These are phyloP conservation scores for Daboia siamensis DNA, from an alignment of 2,113 vertebrate genomes.

Conservation along the genomic window DNA sequence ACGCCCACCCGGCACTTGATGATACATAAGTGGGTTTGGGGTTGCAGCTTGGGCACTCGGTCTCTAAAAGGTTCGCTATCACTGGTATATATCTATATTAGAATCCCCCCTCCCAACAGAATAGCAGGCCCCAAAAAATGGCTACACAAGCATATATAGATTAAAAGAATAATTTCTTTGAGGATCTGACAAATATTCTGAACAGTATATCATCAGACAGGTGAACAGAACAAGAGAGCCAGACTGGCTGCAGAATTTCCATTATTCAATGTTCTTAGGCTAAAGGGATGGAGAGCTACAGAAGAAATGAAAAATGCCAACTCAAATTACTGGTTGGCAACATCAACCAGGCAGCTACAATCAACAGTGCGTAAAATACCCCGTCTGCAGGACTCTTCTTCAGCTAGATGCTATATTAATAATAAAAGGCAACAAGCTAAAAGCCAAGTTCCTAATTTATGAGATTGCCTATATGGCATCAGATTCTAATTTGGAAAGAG, in stretches of 20 bases:
- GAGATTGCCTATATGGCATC: not conserved
- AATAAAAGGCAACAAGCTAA: not conserved
- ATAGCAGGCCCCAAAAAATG: no score
- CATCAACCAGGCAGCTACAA: not conserved
- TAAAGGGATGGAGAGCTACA: not conserved
- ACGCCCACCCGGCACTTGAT: no score
- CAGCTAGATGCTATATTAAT: not conserved
- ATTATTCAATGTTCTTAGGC: not conserved
- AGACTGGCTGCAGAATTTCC: not conserved
- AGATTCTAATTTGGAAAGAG: not conserved
- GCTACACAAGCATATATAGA: no score
- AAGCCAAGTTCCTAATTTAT: not conserved
- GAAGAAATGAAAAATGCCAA: not conserved
- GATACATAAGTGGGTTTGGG: no score
- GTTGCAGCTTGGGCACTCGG: no score
- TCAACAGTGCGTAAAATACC: not conserved
- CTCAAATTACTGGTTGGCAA: not conserved
- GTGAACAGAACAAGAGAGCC: not conserved
- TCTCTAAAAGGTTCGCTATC: no score
- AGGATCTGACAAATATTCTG: not conserved
- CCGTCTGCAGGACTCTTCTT: not conserved
- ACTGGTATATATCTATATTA: no score
- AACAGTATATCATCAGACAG: not conserved
- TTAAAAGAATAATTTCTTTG: no score
- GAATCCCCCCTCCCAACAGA: no score